Evolutionary conservation across 2,888 invertebrate species (phyloP), one percentile per base, ranked within the genome.

Genomic region (Cyrtodaria siliqua): DNA sequence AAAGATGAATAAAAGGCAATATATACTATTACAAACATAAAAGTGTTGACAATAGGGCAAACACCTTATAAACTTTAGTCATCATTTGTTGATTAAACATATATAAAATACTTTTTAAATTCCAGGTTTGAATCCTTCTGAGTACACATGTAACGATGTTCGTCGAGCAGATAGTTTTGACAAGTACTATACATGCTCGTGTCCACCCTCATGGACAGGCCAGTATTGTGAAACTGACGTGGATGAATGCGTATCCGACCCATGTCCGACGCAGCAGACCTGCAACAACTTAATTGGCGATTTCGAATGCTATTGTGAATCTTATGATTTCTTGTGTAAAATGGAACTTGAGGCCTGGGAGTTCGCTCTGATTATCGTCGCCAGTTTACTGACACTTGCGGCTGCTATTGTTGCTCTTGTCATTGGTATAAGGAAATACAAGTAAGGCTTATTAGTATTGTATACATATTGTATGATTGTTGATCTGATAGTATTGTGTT

Each of bases 91-190:
- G n/a, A n/a, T n/a, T n/a, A n/a, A n/a, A n/a, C n/a, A n/a, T n/a
- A n/a, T n/a, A n/a, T n/a, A n/a, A n/a, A n/a, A n/a, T n/a, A n/a
- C n/a, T n/a, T n/a, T n/a, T n/a, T n/a, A n/a, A n/a, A 14, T 20
- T 38, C 33, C n/a, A 63, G 63, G 63, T 53, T 49, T 49, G 14
- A 63, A 53, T 53, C 63, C 40, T n/a, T 12, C 14, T 4, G 52
- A 53, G 38, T 64, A 64, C 29, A 26, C 64, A 18, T 64, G 64
- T 23, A 27, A 42, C 29, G 64, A 64, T 44, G n/a, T 23, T 20
- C 20, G 55, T 18, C 40, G 64, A 8, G 23, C 55, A 8, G 14
- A 18, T 16, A 29, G 29, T n/a, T 64, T 64, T 56, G 64, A 64
- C 29, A 8, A 23, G 56, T 47, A 64, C 29, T 64, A 55, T 26